phyloP scores from a whole-genome alignment of 2,888 invertebrate species.

The Harpalus rubripes region DNA sequence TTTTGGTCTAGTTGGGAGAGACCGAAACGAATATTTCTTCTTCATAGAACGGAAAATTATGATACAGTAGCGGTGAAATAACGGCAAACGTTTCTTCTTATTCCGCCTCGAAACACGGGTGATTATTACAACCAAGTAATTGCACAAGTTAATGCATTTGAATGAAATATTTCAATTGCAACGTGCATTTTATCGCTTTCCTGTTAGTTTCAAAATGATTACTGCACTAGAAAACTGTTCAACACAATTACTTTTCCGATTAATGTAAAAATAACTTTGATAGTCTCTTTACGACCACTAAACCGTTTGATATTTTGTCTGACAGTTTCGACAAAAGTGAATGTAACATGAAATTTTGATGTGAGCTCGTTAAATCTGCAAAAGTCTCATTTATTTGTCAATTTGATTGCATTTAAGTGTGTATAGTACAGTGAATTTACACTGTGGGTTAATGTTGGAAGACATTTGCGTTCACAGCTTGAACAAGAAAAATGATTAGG shows the following conservation, averaged over 20 bases:
- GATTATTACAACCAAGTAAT: conserved; percentile 46
- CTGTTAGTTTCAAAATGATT: conserved; percentile 10
- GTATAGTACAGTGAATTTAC: conserved; percentile 30
- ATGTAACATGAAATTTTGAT: conserved; percentile 48
- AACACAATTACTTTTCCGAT: conserved; percentile 47
- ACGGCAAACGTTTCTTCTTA: conserved; percentile 36
- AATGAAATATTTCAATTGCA: conserved; percentile 41
- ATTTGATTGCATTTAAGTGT: conserved; percentile 33
- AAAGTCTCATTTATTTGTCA: conserved; percentile 38
- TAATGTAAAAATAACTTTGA: conserved; percentile 50
- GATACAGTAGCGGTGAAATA: conserved; percentile 43
- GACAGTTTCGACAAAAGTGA: conserved; percentile 46
- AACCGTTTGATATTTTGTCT: conserved; percentile 35
- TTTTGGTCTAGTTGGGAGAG: neutral
- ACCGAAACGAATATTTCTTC: neutral
- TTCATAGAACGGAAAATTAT: conserved; percentile 11
- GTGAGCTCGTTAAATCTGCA: conserved; percentile 23
- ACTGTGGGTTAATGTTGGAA: conserved; percentile 23
- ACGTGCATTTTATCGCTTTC: conserved; percentile 20
- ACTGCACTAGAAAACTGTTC: neutral
- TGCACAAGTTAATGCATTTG: conserved; percentile 30
- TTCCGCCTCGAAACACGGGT: conserved; percentile 24
- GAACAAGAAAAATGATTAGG: conserved; percentile 50
- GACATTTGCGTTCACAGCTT: conserved; percentile 39
- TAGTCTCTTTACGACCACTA: conserved; percentile 31